phyloP scores from a whole-genome alignment of 2,113 vertebrate genomes.

The Seriola dumerili region DNA sequence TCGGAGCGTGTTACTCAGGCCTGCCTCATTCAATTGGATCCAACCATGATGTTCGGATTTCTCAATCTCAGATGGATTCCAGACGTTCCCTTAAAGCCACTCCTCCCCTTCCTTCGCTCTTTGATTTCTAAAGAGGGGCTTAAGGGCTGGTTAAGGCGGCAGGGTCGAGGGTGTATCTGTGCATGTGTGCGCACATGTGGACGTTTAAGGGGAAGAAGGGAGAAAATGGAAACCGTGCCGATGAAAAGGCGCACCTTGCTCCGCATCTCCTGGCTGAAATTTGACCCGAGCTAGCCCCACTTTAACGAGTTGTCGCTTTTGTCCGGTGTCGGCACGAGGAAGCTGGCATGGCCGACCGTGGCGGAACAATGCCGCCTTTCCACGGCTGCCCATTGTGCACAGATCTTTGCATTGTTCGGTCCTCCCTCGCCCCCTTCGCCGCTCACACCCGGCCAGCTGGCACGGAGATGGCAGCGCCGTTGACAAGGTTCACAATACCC shows the following conservation, averaged over 20 bases:
- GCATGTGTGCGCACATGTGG: constrained; percentile 26
- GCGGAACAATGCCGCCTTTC: constrained; percentile 74
- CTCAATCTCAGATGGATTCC: constrained; percentile 79
- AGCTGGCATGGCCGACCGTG: constrained; percentile 70
- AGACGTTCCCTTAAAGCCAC: constrained; percentile 69
- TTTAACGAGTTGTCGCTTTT: constrained; percentile 65
- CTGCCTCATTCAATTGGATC: constrained; percentile 77
- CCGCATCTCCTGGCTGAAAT: constrained; percentile 22
- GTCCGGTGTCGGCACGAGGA: constrained; percentile 41
- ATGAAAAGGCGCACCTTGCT: constrained; percentile 46
- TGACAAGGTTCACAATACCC: constrained; percentile 83
- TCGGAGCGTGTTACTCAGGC: constrained; percentile 77
- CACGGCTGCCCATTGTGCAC: constrained; percentile 76
- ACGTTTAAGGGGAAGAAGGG: constrained; percentile 6
- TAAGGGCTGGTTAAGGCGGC: constrained; percentile 29
- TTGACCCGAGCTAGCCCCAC: constrained; percentile 24
- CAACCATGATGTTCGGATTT: constrained; percentile 68
- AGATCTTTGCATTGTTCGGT: constrained; percentile 78
- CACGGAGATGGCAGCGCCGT: constrained; percentile 77
- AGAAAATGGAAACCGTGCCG: constrained; percentile 31
- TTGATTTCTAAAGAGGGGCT: constrained; percentile 62
- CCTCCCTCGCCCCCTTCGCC: constrained; percentile 42
- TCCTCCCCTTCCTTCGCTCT: constrained; percentile 63
- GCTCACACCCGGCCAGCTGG: constrained; percentile 82
- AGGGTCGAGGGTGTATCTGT: neutral